Evolutionary conservation across 2,113 vertebrate species (phyloP), one percentile per base, ranked within the genome.

Genomic region (Rhadina sibilatrix): DNA sequence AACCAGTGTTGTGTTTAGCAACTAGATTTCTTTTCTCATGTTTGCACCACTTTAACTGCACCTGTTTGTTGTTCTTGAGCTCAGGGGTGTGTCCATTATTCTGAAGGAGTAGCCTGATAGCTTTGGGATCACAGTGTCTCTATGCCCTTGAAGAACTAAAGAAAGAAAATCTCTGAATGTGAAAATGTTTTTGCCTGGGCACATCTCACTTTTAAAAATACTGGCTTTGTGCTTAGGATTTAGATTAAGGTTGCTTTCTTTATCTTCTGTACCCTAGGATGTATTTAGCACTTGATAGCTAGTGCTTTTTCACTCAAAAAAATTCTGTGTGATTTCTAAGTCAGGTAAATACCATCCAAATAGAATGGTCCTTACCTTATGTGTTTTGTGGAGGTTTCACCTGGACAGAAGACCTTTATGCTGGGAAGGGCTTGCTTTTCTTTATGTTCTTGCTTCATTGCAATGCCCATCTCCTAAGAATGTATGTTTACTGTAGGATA

Each of bases 101-200:
- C 57, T 53, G 77, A 87, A 71, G 65, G 53, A 75, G 20, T 4
- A 27, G 84, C 27, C 42, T 2, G 8, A 10, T 76, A 60, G 70
- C n/a, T 82, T 37, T 46, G 54, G 42, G 44, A 38, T 69, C 15
- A n/a, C 22, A 10, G 21, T 31, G 6, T 56, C 25, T 22, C 53
- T 75, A 5, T 68, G 61, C 33, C n/a, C 94, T 56, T 75, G 65
- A 71, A 86, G 49, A 86, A 65, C 47, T 59, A 70, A 86, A 68
- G 20, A 49, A 90, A 81, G 9, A 35, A 83, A 5, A 52, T 56
- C 50, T 83, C 50, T 65, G 49, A 52, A 71, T 22, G 28, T 37
- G 20, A 78, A 47, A 61, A 31, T 37, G 18, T 13, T 89, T 74
- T 49, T 52, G n/a, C 89, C 82, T 68, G 14, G 66, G 46, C 19